Base-by-base conservation (phyloP, 2,113 vertebrate genomes). In the Lepisosteus oculatus region DNA sequence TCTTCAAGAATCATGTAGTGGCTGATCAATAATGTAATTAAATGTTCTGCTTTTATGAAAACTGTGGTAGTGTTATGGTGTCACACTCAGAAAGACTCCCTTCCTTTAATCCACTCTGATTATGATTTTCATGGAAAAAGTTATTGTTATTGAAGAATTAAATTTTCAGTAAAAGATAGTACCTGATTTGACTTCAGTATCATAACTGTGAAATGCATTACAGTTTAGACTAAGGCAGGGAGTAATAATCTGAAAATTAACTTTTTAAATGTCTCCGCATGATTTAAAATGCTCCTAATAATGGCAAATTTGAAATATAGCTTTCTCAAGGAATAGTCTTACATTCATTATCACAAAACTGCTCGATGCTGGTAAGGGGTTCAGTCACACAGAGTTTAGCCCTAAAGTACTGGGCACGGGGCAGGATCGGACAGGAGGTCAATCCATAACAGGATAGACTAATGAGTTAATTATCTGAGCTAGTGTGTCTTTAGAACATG, bases 11-110 rank as follows among this genome's bases (percentile, higher is more conserved):
- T 29, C 29, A 1, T 29, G 29, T 29, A 62, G n/a, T 71, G 73
- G 67, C 64, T 15, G 2, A 61, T 43, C 67, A 66, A 74, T 76
- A 66, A 78, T 80, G 69, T 73, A 61, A 77, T 80, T 71, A 66
- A 69, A 72, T 66, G 55, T 12, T 8, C 71, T 73, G 62, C 55
- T 73, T 42, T 1, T 42, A 68, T 71, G 55, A 15, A 68, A 64
- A 13, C 61, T 72, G 70, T 15, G 17, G 11, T n/a, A 55, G 45
- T 43, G 47, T 44, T 9, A 29, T 45, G n/a, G 61, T 54, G 17
- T 8, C 57, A 71, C 69, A 61, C 63, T 67, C 65, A 67, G 62
- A 41, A n/a, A 70, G 56, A 9, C 3, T 17, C 15, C 14, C 44
- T 66, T 59, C 62, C 8, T 59, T 13, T 59, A 75, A 61, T 62